Base-by-base conservation (phyloP, 2,113 vertebrate species). In the Elephas maximus region DNA sequence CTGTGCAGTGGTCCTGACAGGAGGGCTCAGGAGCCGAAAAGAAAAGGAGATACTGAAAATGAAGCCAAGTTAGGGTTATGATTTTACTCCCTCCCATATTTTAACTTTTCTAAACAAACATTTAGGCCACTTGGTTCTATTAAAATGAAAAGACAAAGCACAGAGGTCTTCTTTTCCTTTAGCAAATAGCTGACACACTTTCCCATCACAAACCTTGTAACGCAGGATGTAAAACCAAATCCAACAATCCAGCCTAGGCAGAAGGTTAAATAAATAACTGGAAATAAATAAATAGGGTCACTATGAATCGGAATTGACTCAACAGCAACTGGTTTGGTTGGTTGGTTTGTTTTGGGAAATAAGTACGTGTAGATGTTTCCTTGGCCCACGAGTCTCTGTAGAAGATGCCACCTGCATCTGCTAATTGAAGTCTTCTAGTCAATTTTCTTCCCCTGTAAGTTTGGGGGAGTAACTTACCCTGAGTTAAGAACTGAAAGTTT, bases 231-330 rank as follows among this genome's bases (percentile, higher is more conserved):
- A 97, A 97, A 95, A 94, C 96, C 96, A 96, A 96, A 74, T 78
- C 86, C 93, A 95, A 90, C 89, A 80, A 63, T 76, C 90, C 84
- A 90, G 51, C 92, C 90, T 93, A 74, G 80, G 87, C 73, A 93
- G 92, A 94, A 96, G 96, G 96, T 98, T 97, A 97, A 96, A 95
- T 96, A 96, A 97, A 97, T 94, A 97, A 65, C 18, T 88, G 53
- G 77, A 37, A 37, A 37, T 95, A 93, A 93, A 77, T 94, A 96
- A 95, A 95, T 91, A 97, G 11, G 15, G 53, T 57, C 53, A 57
- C 53, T 57, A 17, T 57, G 11, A 57, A 14, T 57, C 12, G 15
- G 53, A 57, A 57, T 57, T 17, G 15, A 57, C 53, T 57, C 53
- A 12, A 17, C 11, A 12, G 53, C 53, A 57, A 57, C 53, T 1